Conservation (phyloP, 2,888 invertebrate species). For the Unio pictorum region DNA sequence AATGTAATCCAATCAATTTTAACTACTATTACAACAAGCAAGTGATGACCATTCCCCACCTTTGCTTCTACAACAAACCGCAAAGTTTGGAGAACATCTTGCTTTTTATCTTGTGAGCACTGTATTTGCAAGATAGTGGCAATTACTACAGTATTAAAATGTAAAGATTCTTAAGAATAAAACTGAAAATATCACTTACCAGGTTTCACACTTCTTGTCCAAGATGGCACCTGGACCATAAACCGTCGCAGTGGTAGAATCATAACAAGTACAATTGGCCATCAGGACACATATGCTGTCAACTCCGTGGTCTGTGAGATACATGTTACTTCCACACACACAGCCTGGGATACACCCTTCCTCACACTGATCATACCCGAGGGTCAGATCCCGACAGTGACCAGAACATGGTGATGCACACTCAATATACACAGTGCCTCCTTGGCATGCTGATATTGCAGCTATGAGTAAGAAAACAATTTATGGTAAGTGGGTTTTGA, state of each 20-base stretch:
- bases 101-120: too few species aligned
- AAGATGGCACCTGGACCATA: constrained; percentile 16
- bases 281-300: constrained; percentile 19
- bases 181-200: constrained; percentile 17
- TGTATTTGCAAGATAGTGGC: too few species aligned
- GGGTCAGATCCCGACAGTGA: constrained; percentile 25
- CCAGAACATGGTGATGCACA: constrained; percentile 24
- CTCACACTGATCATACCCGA: constrained; percentile 21
- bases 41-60: too few species aligned
- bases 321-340: constrained; percentile 20
- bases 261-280: constrained; percentile 30
- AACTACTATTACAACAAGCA: too few species aligned
- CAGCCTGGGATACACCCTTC: constrained; percentile 34
- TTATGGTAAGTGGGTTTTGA: too few species aligned
- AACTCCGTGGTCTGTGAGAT: constrained; percentile 13
- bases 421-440: constrained; percentile 11
- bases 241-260: constrained; percentile 11
- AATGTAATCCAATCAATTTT: too few species aligned
- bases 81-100: too few species aligned
- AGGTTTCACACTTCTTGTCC: constrained; percentile 19
- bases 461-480: too few species aligned
- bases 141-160: neutral
- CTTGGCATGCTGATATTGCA: neutral
- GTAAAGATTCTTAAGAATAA: neutral
- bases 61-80: too few species aligned